These are phyloP conservation scores for Vulpes vulpes DNA, from an alignment of 2,113 vertebrate genomes.

Conservation along the genomic window DNA sequence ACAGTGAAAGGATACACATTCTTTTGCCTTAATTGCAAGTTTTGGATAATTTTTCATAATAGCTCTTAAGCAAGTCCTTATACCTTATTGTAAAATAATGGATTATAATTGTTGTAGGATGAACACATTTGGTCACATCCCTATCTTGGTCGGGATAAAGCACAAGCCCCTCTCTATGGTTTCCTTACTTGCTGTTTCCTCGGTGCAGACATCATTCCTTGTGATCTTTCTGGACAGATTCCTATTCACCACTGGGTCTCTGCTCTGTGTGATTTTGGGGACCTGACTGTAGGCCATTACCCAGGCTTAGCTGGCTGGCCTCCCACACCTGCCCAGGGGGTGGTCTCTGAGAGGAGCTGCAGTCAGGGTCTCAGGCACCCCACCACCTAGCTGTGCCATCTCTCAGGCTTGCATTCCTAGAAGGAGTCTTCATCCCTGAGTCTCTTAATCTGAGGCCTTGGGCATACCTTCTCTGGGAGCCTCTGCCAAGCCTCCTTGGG, in stretches of 20 bases:
- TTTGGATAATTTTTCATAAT: conserved; percentile 26
- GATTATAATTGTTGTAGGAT: background rate
- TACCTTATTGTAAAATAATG: background rate
- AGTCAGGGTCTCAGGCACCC: background rate
- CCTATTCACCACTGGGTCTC: background rate
- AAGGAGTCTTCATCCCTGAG: background rate
- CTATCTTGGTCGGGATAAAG: background rate
- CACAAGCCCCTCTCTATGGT: background rate
- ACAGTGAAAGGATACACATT: background rate
- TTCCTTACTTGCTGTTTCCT: background rate
- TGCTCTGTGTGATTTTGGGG: background rate
- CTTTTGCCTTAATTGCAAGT: background rate
- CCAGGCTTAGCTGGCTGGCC: background rate
- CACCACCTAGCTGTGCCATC: background rate
- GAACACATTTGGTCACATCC: background rate
- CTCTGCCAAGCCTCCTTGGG: background rate
- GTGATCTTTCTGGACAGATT: background rate
- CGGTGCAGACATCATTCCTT: background rate
- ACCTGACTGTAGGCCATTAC: background rate
- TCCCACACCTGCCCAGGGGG: background rate
- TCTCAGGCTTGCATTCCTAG: background rate
- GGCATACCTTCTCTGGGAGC: background rate
- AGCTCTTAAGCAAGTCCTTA: background rate
- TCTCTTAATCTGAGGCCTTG: background rate
- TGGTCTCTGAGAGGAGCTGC: background rate